These are phyloP conservation scores for Hypothenemus hampei DNA, from an alignment of 1,140 invertebrate species.

Conservation along the genomic window DNA sequence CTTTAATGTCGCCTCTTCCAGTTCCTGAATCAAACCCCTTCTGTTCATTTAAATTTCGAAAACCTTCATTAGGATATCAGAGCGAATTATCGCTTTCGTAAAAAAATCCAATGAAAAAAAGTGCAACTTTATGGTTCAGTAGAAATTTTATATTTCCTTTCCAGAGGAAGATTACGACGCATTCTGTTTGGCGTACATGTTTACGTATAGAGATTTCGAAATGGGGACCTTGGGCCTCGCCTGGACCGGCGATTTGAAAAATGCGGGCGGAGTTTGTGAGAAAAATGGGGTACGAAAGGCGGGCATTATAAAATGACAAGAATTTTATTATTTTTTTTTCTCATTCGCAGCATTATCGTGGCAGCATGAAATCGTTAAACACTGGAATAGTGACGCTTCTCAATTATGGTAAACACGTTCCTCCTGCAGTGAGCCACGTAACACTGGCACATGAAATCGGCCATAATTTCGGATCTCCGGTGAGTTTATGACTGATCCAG, in stretches of 20 bases:
- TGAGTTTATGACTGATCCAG: too few relatives aligned
- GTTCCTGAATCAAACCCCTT: not conserved
- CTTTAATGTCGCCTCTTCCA: not conserved
- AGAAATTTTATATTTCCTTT: slow-evolving; percentile 32
- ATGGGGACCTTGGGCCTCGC: slow-evolving; percentile 96
- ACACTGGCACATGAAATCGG: slow-evolving; percentile 99
- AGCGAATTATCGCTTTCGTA: not conserved
- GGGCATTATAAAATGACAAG: not conserved
- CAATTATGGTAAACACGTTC: slow-evolving; percentile 99
- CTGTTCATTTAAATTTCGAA: not conserved
- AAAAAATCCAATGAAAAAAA: not conserved
- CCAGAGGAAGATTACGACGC: slow-evolving; percentile 96
- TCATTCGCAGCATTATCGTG: slow-evolving; percentile 79
- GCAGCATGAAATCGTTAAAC: slow-evolving; percentile 92
- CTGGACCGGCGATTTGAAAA: slow-evolving; percentile 94
- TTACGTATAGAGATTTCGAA: slow-evolving; percentile 97
- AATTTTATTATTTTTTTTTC: not conserved
- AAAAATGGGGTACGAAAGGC: slow-evolving; percentile 75
- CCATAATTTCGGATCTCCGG: slow-evolving; percentile 97
- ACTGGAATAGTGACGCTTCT: slow-evolving; percentile 97
- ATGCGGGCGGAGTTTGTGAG: slow-evolving; percentile 90
- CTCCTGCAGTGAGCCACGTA: slow-evolving; percentile 94
- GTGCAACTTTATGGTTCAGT: not conserved
- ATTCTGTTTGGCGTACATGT: slow-evolving; percentile 98
- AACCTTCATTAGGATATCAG: not conserved